Base-by-base conservation (phyloP, 2,888 invertebrate species). In the Seira musarum region DNA sequence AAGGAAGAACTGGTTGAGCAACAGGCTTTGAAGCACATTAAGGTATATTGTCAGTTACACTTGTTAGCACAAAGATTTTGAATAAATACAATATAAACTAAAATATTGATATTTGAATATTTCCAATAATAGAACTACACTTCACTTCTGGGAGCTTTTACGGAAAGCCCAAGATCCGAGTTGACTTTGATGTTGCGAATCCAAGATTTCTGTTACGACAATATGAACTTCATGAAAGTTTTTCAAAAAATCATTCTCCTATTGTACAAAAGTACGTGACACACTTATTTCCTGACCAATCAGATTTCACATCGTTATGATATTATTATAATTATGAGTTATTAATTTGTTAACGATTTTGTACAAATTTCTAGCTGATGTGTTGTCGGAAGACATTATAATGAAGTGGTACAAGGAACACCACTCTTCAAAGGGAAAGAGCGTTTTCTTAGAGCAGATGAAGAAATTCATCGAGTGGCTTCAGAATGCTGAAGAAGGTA, bases 161-260 rank as follows among this genome's bases (percentile, higher is more conserved):
- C 96, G 87, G 93, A 93, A 88, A 93, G 93, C 84, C 94, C 94
- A 84, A 94, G 94, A 88, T 94, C 97, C 65, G 96, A 98, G 90
- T 91, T 96, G 87, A 94, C 94, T 81, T 92, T 98, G 86, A 92
- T 98, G 88, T 91, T 95, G 86, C 96, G 96, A 90, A 95, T 98
- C 87, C 98, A 98, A 90, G 98, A 98, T 89, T 98, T 95, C 90
- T 98, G 98, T 90, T 98, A 98, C 90, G 97, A 97, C 89, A 98
- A 98, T 91, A 98, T 98, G 97, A 96, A 95, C 90, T 98, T 98
- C 90, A 96, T 98, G 96, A 96, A 96, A 89, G 96, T 96, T 89
- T 98, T 98, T 93, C 96, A 96, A 90, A 98, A 98, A 91, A 96
- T 98, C 88, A 94, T 98, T 88, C 93, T 98, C 90, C 93, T 98